Evolutionary conservation across 2,888 invertebrate genomes (phyloP).

Genomic region (Callimorpha dominula): DNA sequence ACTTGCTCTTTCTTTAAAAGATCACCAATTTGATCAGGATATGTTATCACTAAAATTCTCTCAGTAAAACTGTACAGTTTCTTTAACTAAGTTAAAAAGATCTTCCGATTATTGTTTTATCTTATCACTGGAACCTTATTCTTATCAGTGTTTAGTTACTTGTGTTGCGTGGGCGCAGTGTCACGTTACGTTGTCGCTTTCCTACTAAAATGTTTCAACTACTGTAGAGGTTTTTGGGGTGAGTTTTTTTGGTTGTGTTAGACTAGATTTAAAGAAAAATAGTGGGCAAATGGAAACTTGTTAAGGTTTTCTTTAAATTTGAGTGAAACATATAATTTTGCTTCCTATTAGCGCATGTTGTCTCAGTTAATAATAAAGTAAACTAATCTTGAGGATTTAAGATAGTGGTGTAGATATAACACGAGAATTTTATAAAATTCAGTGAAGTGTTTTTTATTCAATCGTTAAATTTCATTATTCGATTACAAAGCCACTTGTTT

Average conservation of each 20-base stretch:
- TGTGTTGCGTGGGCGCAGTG: constrained; percentile 31
- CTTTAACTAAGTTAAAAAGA: constrained; percentile 64
- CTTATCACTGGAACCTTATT: constrained; percentile 62
- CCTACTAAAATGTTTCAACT: constrained; percentile 24
- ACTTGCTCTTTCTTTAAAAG: background rate
- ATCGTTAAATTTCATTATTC: background rate
- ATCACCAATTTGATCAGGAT: background rate
- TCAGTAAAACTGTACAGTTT: constrained; percentile 33
- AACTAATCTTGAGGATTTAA: constrained; percentile 16
- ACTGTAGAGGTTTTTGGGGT: constrained; percentile 21
- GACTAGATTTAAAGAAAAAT: background rate
- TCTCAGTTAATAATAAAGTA: constrained; percentile 4
- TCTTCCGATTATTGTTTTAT: constrained; percentile 73
- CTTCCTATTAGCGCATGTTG: constrained; percentile 2
- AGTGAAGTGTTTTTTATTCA: background rate
- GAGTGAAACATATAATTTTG: background rate
- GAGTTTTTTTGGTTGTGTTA: constrained; percentile 4
- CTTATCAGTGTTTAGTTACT: constrained; percentile 52
- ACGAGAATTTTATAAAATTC: background rate
- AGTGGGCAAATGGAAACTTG: background rate
- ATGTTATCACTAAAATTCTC: constrained; percentile 4
- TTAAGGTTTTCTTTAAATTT: background rate
- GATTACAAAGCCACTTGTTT: background rate
- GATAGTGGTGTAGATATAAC: constrained; percentile 13
- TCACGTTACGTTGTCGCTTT: constrained; percentile 36